phyloP scores from a whole-genome alignment of 2,888 invertebrate genomes.

The Carterocephalus palaemon region DNA sequence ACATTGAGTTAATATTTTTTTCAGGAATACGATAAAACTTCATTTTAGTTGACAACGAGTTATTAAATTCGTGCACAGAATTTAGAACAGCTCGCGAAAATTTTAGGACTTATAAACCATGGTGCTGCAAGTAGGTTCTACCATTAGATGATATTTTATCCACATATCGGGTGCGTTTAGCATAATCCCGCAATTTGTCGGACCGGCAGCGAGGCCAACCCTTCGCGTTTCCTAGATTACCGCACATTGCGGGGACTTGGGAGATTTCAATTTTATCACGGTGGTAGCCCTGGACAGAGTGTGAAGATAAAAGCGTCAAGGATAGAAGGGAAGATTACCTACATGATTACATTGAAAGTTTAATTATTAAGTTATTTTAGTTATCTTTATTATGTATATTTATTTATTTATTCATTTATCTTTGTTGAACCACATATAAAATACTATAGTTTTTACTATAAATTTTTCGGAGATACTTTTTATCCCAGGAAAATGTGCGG shows the following conservation, averaged over 20 bases:
- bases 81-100: conserved; percentile 14
- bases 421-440: too few relatives aligned
- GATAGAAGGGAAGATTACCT: not conserved
- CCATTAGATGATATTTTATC: conserved; percentile 3
- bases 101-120: conserved; percentile 1
- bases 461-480: too few relatives aligned
- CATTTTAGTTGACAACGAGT: too few relatives aligned
- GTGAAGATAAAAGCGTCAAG: conserved; percentile 4
- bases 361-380: too few relatives aligned
- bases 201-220: conserved; percentile 31
- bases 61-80: conserved; percentile 10
- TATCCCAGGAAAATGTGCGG: too few relatives aligned
- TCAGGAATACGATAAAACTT: too few relatives aligned
- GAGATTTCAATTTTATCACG: conserved; percentile 38
- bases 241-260: conserved; percentile 27
- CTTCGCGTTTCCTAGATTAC: conserved; percentile 38
- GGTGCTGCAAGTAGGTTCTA: not conserved
- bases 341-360: not conserved
- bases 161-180: conserved; percentile 30
- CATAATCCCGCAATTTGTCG: conserved; percentile 41
- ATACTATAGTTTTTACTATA: too few relatives aligned
- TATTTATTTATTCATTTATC: too few relatives aligned
- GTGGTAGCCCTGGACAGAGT: not conserved
- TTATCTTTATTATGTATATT: too few relatives aligned
- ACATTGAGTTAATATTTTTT: too few relatives aligned